Conservation (phyloP, 2,888 invertebrate species). For the Cantharis flavilabris region DNA sequence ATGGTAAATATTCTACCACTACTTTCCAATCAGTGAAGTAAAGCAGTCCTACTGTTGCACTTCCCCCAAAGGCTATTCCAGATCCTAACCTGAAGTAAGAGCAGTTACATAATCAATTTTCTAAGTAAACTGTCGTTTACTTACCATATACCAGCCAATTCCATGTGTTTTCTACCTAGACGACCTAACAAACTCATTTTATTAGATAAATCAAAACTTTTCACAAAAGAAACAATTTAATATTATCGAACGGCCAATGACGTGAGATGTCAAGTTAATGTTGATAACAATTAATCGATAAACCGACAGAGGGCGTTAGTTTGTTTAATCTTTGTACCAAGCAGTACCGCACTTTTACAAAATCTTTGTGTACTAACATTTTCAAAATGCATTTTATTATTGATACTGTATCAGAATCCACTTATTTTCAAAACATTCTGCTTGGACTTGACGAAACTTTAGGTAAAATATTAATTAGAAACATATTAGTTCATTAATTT, state of each 20-base stretch:
- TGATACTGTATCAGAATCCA: constrained; percentile 72
- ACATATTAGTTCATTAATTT: not conserved
- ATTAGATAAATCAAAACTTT: not conserved
- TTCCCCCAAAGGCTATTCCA: constrained; percentile 66
- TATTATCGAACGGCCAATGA: not conserved
- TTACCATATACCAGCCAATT: constrained; percentile 58
- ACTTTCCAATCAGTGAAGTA: constrained; percentile 83
- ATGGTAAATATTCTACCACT: constrained; percentile 73
- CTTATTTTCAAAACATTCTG: constrained; percentile 75
- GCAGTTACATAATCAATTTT: constrained; percentile 31
- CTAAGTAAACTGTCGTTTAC: constrained; percentile 39
- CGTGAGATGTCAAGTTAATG: not conserved
- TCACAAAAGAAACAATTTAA: not conserved
- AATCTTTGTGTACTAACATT: not conserved
- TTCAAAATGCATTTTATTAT: constrained; percentile 67
- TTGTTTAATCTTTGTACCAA: not conserved
- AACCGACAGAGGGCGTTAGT: not conserved
- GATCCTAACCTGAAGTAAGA: constrained; percentile 61
- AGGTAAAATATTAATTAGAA: constrained; percentile 51
- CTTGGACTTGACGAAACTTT: constrained; percentile 68
- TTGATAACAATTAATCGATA: not conserved
- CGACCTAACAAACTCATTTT: constrained; percentile 12
- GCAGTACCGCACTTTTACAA: not conserved
- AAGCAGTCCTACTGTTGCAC: constrained; percentile 63
- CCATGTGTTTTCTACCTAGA: constrained; percentile 66